These are phyloP conservation scores for Pangasius macronema DNA, from an alignment of 2,797 vertebrate genomes.

Conservation along the genomic window DNA sequence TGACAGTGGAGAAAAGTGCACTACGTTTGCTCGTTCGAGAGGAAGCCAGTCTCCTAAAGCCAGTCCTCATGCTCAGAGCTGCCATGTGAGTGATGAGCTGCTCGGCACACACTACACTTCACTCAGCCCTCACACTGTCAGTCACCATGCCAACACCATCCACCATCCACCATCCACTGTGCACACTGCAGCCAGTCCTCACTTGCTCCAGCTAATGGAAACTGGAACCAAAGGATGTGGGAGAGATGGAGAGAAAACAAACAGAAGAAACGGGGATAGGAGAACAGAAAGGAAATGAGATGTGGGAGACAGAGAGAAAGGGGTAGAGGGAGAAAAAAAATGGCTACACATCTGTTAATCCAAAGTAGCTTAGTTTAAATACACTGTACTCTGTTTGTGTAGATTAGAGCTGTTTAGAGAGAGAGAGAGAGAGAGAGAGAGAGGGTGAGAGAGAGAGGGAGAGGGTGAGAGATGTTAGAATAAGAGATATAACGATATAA, in stretches of 20 bases:
- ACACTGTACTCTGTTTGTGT: conserved; percentile 62
- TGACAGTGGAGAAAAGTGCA: conserved; percentile 26
- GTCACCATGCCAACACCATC: conserved; percentile 48
- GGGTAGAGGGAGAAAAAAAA: conserved; percentile 23
- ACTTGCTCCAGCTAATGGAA: conserved; percentile 46
- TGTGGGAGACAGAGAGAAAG: conserved; percentile 20
- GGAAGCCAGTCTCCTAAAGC: conserved; percentile 33
- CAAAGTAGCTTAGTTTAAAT: conserved; percentile 61
- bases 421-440: conserved; percentile 22
- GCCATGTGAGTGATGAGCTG: conserved; percentile 51
- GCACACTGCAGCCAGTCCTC: conserved; percentile 47
- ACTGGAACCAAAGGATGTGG: conserved; percentile 53
- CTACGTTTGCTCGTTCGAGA: conserved; percentile 24
- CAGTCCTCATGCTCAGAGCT: conserved; percentile 44
- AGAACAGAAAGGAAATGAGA: conserved; percentile 35
- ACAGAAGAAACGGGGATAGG: conserved; percentile 50
- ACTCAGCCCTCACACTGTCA: conserved; percentile 43
- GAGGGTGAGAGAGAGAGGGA: conserved; percentile 19
- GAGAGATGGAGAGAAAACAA: conserved; percentile 37
- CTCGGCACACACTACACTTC: conserved; percentile 36
- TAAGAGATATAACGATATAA: not conserved
- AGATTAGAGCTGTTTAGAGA: conserved; percentile 29
- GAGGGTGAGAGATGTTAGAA: not conserved
- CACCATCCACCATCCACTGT: conserved; percentile 22
- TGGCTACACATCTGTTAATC: conserved; percentile 63